A percentile compares a stretch with the other conserved stretches of the same genome.
Conservation (phyloP, 2,113 vertebrate species). For the Mirza zaza region DNA sequence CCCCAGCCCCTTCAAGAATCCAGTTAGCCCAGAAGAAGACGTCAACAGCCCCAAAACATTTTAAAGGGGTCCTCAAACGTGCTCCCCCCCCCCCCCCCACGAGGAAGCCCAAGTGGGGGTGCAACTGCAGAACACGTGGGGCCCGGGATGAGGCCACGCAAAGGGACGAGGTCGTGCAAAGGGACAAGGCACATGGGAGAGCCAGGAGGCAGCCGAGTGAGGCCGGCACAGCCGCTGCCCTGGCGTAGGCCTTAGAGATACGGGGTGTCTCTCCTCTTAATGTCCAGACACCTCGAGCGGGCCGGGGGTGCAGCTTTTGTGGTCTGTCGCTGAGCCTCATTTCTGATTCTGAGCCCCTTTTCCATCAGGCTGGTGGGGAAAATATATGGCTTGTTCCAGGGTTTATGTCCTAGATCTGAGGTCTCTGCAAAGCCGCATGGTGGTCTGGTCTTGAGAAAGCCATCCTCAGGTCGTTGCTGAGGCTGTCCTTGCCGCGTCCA, state of each 20-base stretch:
- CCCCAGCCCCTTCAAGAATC: not conserved
- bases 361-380: not conserved
- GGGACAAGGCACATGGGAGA: not conserved
- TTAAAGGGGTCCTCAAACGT: not conserved
- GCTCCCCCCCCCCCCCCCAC: not conserved
- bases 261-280: not conserved
- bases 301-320: not conserved
- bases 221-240: accelerated
- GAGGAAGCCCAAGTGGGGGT: not conserved
- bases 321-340: not conserved
- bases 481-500: not conserved
- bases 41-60: not conserved
- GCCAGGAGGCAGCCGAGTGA: accelerated
- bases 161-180: no score
- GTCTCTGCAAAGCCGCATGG: not conserved
- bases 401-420: not conserved
- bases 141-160: no score
- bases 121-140: not conserved
- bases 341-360: not conserved
- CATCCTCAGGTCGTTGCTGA: not conserved
- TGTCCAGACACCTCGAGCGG: no score
- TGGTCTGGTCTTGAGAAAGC: not conserved
- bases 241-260: not conserved
- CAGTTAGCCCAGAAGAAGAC: not conserved
- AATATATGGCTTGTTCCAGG: not conserved